Evolutionary conservation across 1,140 invertebrate species (phyloP), one percentile per base, ranked within the genome.

Genomic region (Drosophila insularis): DNA sequence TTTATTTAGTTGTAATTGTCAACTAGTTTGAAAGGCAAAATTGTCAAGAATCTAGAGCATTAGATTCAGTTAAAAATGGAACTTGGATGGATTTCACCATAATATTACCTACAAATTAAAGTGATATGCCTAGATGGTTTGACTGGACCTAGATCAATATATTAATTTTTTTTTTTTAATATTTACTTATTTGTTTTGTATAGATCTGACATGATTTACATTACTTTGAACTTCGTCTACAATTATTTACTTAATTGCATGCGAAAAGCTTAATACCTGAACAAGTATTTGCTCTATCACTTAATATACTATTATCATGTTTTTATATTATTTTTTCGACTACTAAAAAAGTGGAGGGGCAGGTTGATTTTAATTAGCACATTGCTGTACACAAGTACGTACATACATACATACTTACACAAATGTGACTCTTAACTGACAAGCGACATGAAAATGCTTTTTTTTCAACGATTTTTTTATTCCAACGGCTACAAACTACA

Each of bases 351-450:
- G 43, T 17, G 43, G 43, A 21, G 55, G 65, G 64, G 73, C 70
- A 31, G 37, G 55, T 71, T 66, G 68, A 68, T 55, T 81, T 82
- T 82, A 81, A 81, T 81, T 81, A 82, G 74, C 80, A 81, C 80
- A 65, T 81, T 37, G 65, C 62, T 63, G 78, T 46, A 46, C 19
- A 50, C 79, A 70, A 63, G 73, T 40, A 64, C 64, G 55, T 71
- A 65, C 63, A 61, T 68, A 74, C 37, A 50, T 40, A 64, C 64
- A 59, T 71, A 65, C 63, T 56, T 68, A 74, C 37, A 50, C 35
- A 17, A 39, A 27, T 2, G 4, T 11, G 11, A 37, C 61, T 74
- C 72, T 61, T 61, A 39, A 73, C 56, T 67, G 58, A 65, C 71
- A 63, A 55, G 63, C 2, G 13, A 35, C 40, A 60, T 27, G 55